phyloP scores from a whole-genome alignment of 2,888 invertebrate species.

The Drosophila buzzatii region DNA sequence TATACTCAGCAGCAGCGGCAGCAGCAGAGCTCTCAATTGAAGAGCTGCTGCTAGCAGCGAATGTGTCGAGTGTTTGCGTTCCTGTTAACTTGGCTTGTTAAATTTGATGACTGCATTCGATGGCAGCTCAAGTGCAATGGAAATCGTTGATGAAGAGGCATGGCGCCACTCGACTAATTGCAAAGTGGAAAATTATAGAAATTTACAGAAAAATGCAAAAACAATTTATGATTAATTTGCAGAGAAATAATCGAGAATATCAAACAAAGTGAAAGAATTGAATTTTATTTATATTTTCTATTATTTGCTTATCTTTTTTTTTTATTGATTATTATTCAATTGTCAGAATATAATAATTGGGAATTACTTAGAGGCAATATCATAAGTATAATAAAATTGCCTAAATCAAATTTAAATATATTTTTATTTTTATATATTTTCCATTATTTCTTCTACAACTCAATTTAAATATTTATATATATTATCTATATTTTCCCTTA shows the following conservation, averaged over 20 bases:
- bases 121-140: constrained; percentile 10
- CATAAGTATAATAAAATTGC: neutral
- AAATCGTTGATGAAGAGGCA: neutral
- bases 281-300: too few relatives aligned
- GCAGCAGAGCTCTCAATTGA: neutral
- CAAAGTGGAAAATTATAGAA: neutral
- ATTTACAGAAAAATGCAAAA: neutral
- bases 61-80: constrained; percentile 4
- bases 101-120: constrained; percentile 41
- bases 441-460: too few relatives aligned
- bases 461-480: neutral
- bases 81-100: constrained; percentile 14
- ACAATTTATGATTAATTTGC: neutral
- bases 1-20: constrained; percentile 14
- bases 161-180: neutral
- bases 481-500: too few relatives aligned
- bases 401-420: neutral
- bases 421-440: too few relatives aligned
- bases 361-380: neutral
- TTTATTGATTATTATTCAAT: too few relatives aligned
- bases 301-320: too few relatives aligned
- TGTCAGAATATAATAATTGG: too few relatives aligned
- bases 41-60: constrained; percentile 10
- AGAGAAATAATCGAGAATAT: neutral
- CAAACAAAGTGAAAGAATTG: too few relatives aligned